Percentiles rank a stretch among this genome's conserved stretches.
Evolutionary conservation across 2,113 vertebrate genomes (phyloP).

Genomic region (Felis catus): DNA sequence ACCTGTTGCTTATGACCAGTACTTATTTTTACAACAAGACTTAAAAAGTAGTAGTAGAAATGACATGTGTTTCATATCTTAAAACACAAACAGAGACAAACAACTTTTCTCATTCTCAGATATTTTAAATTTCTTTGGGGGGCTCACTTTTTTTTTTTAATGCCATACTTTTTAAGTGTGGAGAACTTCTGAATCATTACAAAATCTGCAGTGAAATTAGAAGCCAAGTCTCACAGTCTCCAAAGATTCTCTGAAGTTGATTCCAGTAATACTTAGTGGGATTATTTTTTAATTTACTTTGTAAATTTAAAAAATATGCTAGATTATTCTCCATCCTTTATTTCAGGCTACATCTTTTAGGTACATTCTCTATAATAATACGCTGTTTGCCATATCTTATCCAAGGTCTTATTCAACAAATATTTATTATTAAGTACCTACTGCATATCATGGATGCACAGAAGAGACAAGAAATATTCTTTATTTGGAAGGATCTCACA

Average conservation of each 20-base stretch:
- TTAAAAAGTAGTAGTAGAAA: slow-evolving; percentile 2
- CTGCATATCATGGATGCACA: not conserved
- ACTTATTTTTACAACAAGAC: not conserved
- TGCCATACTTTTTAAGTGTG: slow-evolving; percentile 28
- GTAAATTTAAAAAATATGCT: not conserved
- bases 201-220: not conserved
- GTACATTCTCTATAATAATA: not conserved
- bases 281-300: slow-evolving; percentile 37
- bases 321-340: not conserved
- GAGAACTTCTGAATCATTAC: not conserved
- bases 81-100: not conserved
- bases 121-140: slow-evolving; percentile 21
- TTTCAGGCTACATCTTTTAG: slow-evolving; percentile 14
- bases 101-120: slow-evolving; percentile 28
- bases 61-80: not conserved
- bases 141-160: not conserved
- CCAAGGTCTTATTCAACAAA: slow-evolving; percentile 34
- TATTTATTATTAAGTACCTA: not conserved
- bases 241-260: slow-evolving; percentile 7
- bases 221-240: not conserved
- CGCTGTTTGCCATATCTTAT: not conserved
- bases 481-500: slow-evolving; percentile 7
- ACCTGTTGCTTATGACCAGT: not conserved
- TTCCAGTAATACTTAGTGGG: not conserved
- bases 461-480: slow-evolving; percentile 37